phyloP scores from a whole-genome alignment of 2,888 invertebrate species.

The Leucoptera coffeella region DNA sequence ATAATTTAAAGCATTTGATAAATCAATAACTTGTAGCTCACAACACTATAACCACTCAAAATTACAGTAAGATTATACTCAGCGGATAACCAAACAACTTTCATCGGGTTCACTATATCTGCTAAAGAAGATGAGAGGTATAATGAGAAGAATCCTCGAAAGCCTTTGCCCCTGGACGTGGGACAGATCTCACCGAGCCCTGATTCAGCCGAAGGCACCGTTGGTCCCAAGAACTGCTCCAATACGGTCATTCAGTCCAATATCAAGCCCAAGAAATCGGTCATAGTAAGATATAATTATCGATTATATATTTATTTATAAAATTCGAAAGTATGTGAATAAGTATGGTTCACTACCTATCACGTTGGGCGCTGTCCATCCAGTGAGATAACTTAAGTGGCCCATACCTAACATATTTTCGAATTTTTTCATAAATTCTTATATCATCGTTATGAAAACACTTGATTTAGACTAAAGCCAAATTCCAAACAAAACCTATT shows the following conservation, averaged over 20 bases:
- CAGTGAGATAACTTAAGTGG: too few relatives aligned
- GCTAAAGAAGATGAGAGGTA: conserved; percentile 17
- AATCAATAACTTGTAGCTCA: background rate
- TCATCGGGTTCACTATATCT: conserved; percentile 36
- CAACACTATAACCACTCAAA: background rate
- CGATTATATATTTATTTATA: too few relatives aligned
- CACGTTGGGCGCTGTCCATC: too few relatives aligned
- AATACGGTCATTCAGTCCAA: conserved; percentile 30
- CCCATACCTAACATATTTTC: too few relatives aligned
- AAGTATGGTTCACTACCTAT: too few relatives aligned
- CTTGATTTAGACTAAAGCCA: too few relatives aligned
- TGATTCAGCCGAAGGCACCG: conserved; percentile 12
- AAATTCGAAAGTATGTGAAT: too few relatives aligned
- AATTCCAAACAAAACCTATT: too few relatives aligned
- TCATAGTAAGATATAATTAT: conserved; percentile 19
- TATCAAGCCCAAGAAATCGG: conserved; percentile 24
- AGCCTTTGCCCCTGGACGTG: conserved; percentile 16
- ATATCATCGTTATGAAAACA: too few relatives aligned
- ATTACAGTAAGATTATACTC: conserved; percentile 25
- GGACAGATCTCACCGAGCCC: conserved; percentile 16
- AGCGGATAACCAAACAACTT: conserved; percentile 16
- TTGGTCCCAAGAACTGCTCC: conserved; percentile 15
- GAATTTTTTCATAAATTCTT: too few relatives aligned
- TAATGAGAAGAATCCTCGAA: conserved; percentile 23
- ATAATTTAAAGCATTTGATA: too few relatives aligned